These are phyloP conservation scores for Andrena chrysosceles DNA, from an alignment of 2,888 invertebrate genomes.

Conservation along the genomic window DNA sequence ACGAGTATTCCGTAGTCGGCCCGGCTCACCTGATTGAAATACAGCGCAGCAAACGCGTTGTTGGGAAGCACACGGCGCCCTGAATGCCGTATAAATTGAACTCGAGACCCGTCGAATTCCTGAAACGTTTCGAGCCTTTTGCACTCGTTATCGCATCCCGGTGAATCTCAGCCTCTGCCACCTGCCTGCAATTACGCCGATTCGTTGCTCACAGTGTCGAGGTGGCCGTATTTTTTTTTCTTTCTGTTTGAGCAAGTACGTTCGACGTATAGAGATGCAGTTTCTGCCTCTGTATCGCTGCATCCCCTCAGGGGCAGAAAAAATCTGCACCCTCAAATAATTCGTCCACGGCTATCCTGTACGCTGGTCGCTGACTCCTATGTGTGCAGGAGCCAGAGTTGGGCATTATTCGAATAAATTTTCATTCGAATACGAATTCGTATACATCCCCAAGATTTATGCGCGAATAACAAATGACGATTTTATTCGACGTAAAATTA, in stretches of 20 bases:
- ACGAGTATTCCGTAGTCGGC: conserved; percentile 23
- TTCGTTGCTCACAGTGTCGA: conserved; percentile 26
- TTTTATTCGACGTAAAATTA: no score
- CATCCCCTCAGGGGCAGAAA: conserved; percentile 28
- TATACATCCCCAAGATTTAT: no score
- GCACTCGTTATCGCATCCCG: conserved; percentile 47
- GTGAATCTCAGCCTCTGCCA: conserved; percentile 43
- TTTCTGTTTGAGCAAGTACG: background rate
- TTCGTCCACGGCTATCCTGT: conserved; percentile 4
- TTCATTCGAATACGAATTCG: no score
- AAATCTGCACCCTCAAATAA: conserved; percentile 41
- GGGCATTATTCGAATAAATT: no score
- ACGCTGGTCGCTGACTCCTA: background rate
- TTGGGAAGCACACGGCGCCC: conserved; percentile 58
- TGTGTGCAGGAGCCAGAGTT: background rate
- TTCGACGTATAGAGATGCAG: conserved; percentile 16
- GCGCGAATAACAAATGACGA: no score
- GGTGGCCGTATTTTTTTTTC: conserved; percentile 22
- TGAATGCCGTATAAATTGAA: conserved; percentile 73
- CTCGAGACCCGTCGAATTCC: conserved; percentile 56
- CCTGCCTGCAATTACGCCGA: conserved; percentile 55
- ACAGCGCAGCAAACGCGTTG: conserved; percentile 57
- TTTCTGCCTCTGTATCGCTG: conserved; percentile 21
- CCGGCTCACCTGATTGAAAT: conserved; percentile 52
- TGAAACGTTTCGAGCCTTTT: conserved; percentile 54